phyloP scores from a whole-genome alignment of 2,113 vertebrate genomes.

The Tetrax tetrax region DNA sequence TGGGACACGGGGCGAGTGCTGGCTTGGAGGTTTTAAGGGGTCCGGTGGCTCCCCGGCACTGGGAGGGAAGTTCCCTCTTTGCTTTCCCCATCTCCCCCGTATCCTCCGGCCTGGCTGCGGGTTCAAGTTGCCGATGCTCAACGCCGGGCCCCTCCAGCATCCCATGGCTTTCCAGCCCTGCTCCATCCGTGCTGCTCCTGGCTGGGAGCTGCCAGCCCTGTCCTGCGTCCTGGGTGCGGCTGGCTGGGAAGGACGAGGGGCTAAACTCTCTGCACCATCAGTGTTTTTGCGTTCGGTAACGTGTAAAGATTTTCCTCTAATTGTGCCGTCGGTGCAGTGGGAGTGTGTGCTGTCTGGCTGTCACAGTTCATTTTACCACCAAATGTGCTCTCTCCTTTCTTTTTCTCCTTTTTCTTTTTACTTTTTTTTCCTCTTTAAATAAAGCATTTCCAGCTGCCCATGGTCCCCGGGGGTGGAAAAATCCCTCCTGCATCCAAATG shows the following conservation, averaged over 20 bases:
- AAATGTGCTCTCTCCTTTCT: not conserved
- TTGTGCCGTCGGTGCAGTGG: not conserved
- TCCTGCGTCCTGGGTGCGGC: not conserved
- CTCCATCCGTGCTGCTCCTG: not conserved
- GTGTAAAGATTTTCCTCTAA: conserved; percentile 24
- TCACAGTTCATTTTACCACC: conserved; percentile 22
- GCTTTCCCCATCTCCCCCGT: not conserved
- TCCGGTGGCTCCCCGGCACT: accelerated
- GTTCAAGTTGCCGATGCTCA: accelerated
- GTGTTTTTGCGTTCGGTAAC: not conserved
- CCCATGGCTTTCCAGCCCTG: accelerated
- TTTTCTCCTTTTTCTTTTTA: not conserved
- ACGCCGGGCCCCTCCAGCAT: not conserved
- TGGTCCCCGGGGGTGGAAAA: not conserved
- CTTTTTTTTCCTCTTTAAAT: not conserved
- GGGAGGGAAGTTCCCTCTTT: not conserved
- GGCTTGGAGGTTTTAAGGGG: not conserved
- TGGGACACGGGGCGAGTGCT: accelerated
- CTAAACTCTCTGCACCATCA: not conserved
- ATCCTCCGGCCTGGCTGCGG: not conserved
- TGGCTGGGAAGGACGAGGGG: not conserved
- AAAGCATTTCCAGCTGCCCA: not conserved
- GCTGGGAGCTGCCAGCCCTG: not conserved
- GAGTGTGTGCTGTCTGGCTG: not conserved
- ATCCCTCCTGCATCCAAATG: not conserved